A percentile compares a stretch with the other conserved stretches of the same genome.
These are phyloP conservation scores for Ailuropoda melanoleuca DNA, from an alignment of 2,113 vertebrate genomes.

Conservation along the genomic window DNA sequence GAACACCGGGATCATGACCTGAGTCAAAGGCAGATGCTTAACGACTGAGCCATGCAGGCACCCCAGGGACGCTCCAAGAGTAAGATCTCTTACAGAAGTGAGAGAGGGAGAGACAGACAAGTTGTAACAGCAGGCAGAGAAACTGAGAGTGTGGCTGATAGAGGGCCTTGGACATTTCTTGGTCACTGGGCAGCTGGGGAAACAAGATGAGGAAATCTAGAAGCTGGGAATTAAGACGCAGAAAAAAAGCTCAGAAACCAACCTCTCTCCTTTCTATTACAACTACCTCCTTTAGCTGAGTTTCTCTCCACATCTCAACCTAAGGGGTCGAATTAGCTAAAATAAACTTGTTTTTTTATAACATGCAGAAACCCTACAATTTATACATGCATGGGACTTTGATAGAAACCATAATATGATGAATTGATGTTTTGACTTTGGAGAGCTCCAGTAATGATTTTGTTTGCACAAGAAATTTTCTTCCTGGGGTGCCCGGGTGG, in stretches of 20 bases:
- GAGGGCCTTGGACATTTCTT: background rate
- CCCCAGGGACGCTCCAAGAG: background rate
- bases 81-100: background rate
- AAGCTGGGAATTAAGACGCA: background rate
- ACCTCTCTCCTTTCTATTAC: background rate
- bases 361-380: background rate
- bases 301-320: background rate
- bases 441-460: background rate
- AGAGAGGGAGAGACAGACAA: background rate
- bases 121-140: background rate
- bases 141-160: background rate
- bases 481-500: too few relatives aligned
- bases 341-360: background rate
- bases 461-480: background rate
- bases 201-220: background rate
- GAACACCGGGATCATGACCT: too few relatives aligned
- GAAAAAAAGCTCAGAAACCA: background rate
- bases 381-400: background rate
- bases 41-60: too few relatives aligned
- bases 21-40: too few relatives aligned
- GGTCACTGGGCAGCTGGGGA: background rate
- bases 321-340: background rate
- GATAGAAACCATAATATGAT: background rate
- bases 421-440: background rate
- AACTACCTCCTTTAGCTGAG: background rate